These are phyloP conservation scores for Taenaris catops DNA, from an alignment of 2,888 invertebrate species.

Conservation along the genomic window DNA sequence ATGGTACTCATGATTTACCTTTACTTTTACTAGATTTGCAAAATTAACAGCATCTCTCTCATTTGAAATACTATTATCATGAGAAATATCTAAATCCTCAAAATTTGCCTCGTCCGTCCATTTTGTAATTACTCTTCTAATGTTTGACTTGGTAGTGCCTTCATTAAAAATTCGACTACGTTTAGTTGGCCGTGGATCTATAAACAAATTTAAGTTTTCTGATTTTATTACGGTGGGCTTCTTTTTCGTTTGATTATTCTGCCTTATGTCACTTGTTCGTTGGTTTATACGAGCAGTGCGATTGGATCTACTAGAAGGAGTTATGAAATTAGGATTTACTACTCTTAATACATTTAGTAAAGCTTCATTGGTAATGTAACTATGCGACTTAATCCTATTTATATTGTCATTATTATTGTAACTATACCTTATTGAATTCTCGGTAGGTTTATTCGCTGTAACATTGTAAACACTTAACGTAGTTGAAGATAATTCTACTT, in stretches of 20 bases:
- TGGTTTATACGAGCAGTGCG: conserved; percentile 14
- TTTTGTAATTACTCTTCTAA: conserved; percentile 70
- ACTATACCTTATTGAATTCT: conserved; percentile 62
- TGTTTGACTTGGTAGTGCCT: conserved; percentile 45
- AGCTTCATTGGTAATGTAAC: conserved; percentile 11
- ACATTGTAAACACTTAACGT: conserved; percentile 30
- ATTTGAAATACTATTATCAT: conserved; percentile 42
- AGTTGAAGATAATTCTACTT: conserved; percentile 34
- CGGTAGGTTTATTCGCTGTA: conserved; percentile 44
- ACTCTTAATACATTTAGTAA: conserved; percentile 6
- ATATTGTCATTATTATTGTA: conserved; percentile 30
- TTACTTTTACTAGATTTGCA: conserved; percentile 26
- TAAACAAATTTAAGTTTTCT: not conserved
- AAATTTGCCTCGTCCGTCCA: conserved; percentile 72
- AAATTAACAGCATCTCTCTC: conserved; percentile 26
- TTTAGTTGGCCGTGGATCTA: not conserved
- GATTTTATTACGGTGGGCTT: not conserved
- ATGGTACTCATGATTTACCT: conserved; percentile 29
- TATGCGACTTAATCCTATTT: conserved; percentile 16
- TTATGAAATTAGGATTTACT: not conserved
- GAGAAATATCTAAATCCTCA: conserved; percentile 61
- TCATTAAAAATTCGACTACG: conserved; percentile 6
- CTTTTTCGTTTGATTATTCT: conserved; percentile 3
- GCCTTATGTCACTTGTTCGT: conserved; percentile 18
- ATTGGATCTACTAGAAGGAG: conserved; percentile 3